Evolutionary conservation across 2,113 vertebrate species (phyloP), one percentile per base, ranked within the genome.

Genomic region (Sander lucioperca): DNA sequence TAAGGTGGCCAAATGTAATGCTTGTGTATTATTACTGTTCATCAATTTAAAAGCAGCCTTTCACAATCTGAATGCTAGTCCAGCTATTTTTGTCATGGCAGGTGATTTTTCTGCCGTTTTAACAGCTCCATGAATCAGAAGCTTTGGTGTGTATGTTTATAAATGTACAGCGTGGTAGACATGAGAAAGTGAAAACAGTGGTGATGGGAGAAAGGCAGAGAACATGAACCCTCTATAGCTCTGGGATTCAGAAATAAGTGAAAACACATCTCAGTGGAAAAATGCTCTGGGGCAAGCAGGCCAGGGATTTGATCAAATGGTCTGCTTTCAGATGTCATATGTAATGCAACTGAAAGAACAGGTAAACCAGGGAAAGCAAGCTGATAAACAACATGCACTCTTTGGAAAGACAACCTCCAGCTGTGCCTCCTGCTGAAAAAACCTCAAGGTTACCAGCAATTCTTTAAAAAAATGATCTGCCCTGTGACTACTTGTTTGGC

Each of bases 191-290:
- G 56, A 66, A 71, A 76, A 79, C 70, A 21, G 47, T 56, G 69
- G 50, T 65, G 64, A 85, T 66, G 70, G 66, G 62, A 79, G 81
- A 74, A 66, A 68, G 64, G 50, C 57, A 54, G 83, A 78, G 63
- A 68, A 70, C 82, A 45, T 54, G 72, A 87, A 79, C 83, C 78
- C 21, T 56, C 43, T 58, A 36, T 36, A 82, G 80, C 56, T 63
- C 82, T 43, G 66, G 66, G 81, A 88, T 86, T 48, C 80, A 81
- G 76, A 87, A 84, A 79, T 89, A 90, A 91, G 51, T 88, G 85
- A 87, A 92, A 94, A 87, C 90, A 91, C 19, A 71, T 93, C 90
- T 89, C 74, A 83, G 67, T 89, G 89, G 88, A 91, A 92, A 91
- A 92, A 87, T 65, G 74, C 82, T 84, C 45, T 2, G 75, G 69